Conservation (phyloP, 2,797 vertebrate species). For the Enteromius fasciolatus region DNA sequence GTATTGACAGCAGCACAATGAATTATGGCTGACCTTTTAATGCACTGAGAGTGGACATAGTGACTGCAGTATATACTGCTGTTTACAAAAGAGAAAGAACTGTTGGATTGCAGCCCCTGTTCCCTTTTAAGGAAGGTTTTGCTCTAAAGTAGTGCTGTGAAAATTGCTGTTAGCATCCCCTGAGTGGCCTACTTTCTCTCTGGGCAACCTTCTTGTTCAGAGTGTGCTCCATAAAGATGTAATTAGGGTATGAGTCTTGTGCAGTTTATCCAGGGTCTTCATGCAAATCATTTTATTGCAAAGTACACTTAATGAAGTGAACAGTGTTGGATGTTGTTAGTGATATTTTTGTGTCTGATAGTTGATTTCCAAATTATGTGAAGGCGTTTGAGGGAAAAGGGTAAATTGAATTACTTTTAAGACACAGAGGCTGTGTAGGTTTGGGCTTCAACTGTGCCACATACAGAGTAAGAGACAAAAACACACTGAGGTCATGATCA, state of each 20-base stretch:
- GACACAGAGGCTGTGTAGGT: too few relatives aligned
- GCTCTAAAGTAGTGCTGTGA: conserved; percentile 20
- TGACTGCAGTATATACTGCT: conserved; percentile 25
- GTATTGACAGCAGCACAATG: conserved; percentile 8
- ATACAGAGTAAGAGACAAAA: neutral
- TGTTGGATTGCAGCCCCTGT: conserved; percentile 26
- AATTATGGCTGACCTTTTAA: conserved; percentile 34
- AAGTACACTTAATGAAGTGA: neutral
- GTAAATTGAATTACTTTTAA: neutral
- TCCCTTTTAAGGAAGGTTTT: conserved; percentile 38
- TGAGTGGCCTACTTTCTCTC: conserved; percentile 24
- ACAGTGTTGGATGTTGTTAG: neutral
- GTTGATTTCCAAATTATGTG: neutral
- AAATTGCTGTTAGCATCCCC: neutral
- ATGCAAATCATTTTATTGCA: neutral
- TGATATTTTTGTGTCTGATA: neutral
- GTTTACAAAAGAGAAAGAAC: conserved; percentile 30
- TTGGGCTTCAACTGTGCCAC: neutral
- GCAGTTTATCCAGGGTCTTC: conserved; percentile 10
- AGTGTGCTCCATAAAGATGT: conserved; percentile 17
- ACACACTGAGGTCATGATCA: neutral
- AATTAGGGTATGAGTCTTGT: neutral
- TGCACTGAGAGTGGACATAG: conserved; percentile 11
- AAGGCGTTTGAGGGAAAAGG: neutral
- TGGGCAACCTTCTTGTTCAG: conserved; percentile 1